phyloP scores from a whole-genome alignment of 2,888 invertebrate species.

The Ormyrus rosae region DNA sequence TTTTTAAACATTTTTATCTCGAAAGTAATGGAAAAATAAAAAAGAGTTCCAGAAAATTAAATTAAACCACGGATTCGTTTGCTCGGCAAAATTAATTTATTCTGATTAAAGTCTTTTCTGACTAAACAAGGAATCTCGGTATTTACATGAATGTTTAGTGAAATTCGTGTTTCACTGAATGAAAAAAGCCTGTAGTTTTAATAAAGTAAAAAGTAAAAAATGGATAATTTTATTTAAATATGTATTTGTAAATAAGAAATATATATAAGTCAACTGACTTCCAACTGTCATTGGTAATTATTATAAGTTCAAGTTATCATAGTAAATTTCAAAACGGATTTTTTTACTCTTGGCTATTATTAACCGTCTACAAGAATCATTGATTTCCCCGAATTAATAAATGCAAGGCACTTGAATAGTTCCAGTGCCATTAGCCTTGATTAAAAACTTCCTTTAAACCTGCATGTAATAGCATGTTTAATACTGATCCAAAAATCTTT shows the following conservation, averaged over 20 bases:
- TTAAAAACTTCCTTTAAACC: slow-evolving; percentile 24
- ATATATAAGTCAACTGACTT: no score
- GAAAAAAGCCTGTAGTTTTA: no score
- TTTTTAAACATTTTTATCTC: background rate
- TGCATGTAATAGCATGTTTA: slow-evolving; percentile 1
- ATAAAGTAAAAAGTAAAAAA: no score
- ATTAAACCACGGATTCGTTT: slow-evolving; percentile 1
- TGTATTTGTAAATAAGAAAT: background rate
- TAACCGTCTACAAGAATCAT: background rate
- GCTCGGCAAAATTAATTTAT: slow-evolving; percentile 23
- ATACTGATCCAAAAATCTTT: slow-evolving; percentile 7
- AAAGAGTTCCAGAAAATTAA: background rate
- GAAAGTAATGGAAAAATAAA: background rate
- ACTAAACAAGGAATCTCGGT: slow-evolving; percentile 10
- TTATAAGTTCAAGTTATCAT: no score
- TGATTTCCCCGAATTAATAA: background rate
- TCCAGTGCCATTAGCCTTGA: slow-evolving; percentile 24
- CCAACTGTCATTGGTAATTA: no score
- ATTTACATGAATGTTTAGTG: no score
- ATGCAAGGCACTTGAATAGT: slow-evolving; percentile 15
- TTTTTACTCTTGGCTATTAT: no score
- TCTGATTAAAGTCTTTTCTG: slow-evolving; percentile 9
- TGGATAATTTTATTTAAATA: background rate
- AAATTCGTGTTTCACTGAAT: no score
- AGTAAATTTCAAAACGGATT: no score